These are phyloP conservation scores for Aphelenchoides fujianensis DNA, from an alignment of 1,140 invertebrate species.

Conservation along the genomic window DNA sequence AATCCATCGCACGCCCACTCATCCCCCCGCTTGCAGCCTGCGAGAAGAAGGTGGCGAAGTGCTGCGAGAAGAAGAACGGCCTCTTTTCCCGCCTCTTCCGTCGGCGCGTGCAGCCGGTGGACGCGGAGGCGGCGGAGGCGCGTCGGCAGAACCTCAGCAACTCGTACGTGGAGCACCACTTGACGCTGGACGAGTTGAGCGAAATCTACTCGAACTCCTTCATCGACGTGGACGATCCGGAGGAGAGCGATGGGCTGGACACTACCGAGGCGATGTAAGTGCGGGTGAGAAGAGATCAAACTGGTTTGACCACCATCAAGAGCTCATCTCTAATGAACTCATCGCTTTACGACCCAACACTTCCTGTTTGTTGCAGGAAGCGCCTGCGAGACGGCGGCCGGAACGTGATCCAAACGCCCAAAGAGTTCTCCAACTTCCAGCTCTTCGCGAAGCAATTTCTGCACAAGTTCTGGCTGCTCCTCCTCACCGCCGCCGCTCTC, in stretches of 20 bases:
- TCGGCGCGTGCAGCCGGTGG: neutral
- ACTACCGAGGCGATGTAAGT: constrained; percentile 51
- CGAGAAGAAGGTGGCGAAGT: no score
- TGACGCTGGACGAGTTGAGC: constrained; percentile 45
- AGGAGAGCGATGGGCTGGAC: constrained; percentile 56
- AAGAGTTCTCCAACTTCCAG: constrained; percentile 43
- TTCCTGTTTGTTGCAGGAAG: constrained; percentile 54
- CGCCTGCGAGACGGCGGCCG: constrained; percentile 54
- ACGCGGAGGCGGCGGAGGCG: neutral
- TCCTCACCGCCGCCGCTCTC: constrained; percentile 52
- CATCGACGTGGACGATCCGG: constrained; percentile 52
- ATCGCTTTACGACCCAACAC: no score
- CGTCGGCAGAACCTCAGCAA: constrained; percentile 21
- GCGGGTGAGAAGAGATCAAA: no score
- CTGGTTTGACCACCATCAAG: no score
- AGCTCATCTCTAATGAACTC: constrained; percentile 20
- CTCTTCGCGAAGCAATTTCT: constrained; percentile 57
- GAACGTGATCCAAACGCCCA: constrained; percentile 49
- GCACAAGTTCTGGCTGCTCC: constrained; percentile 60
- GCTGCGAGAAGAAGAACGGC: neutral
- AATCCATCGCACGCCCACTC: no score
- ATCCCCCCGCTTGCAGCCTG: no score
- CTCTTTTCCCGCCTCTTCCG: neutral
- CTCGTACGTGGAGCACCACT: constrained; percentile 51
- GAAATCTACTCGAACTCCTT: constrained; percentile 60